Base-by-base conservation (phyloP, 2,113 vertebrate genomes). In the Poicephalus meyeri region DNA sequence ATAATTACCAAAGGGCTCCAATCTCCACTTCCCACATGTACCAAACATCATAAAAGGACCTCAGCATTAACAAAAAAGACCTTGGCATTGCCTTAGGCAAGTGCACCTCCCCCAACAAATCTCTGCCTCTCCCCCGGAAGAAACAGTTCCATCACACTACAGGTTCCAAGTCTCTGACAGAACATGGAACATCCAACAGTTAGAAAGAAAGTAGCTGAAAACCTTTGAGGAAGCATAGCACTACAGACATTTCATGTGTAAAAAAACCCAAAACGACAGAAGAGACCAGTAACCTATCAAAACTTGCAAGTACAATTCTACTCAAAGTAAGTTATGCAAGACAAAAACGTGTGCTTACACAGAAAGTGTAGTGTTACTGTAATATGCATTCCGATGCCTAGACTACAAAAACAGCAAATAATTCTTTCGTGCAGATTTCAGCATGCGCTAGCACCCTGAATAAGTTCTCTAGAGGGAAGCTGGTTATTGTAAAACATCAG, bases 281-380 rank as follows among this genome's bases (percentile, higher is more conserved):
- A 80, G 24, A 92, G 13, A 76, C 8, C 13, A 81, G 39, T 58
- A 23, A 39, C 16, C 2, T 46, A 39, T 5, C 10, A 68, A 41
- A 86, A 41, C 16, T 42, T 37, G 5, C 2, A 3, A 77, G 31
- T n/a, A 68, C n/a, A 42, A 21, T 19, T 80, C 66, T 12, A 53
- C 17, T 66, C 16, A 25, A 70, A 53, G 16, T n/a, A 46, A 61
- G 49, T 64, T 39, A 81, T 7, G 14, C 73, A 66, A 89, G 35
- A 61, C 8, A 55, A 31, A 1, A 4, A 52, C 1, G 0, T 19
- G 9, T 42, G 13, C 47, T 55, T 17, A 53, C 6, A n/a, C 4
- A 89, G 44, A 49, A 80, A 68, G 31, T 3, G 8, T 7, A 47
- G 9, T 9, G 11, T 18, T 23, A 33, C 21, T 46, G 55, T 28